Percentiles rank a stretch among this genome's conserved stretches.
Conservation (phyloP, 2,113 vertebrate species). For the Antechinus flavipes region DNA sequence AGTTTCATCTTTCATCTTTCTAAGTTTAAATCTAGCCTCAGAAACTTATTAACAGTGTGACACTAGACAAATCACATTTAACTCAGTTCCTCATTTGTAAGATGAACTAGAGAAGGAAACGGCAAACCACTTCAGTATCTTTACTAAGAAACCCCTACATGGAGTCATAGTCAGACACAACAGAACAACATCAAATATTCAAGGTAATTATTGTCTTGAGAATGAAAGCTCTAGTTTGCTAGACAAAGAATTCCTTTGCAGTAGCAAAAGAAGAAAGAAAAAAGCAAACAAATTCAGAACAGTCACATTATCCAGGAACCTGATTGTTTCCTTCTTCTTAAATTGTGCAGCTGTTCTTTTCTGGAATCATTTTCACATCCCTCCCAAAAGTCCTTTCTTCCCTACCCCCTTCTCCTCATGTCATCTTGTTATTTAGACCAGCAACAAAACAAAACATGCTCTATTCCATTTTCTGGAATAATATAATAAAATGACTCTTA, state of each 20-base stretch:
- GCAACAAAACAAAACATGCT: not conserved
- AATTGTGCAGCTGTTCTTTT: not conserved
- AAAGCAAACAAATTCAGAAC: not conserved
- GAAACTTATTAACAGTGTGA: not conserved
- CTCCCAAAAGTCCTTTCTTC: not conserved
- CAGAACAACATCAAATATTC: not conserved
- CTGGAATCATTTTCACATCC: not conserved
- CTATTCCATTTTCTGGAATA: conserved; percentile 1
- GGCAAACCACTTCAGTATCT: not conserved
- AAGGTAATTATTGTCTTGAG: not conserved
- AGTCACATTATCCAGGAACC: not conserved
- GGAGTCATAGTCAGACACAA: not conserved
- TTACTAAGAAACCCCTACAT: not conserved
- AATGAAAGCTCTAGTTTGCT: not conserved
- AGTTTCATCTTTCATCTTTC: not conserved
- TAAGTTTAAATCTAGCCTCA: not conserved
- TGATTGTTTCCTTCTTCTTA: not conserved
- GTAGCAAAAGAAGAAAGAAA: not conserved
- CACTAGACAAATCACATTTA: not conserved
- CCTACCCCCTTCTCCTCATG: not conserved
- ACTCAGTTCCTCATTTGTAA: not conserved
- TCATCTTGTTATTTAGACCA: conserved; percentile 29
- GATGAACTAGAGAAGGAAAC: not conserved
- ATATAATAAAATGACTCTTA: not conserved
- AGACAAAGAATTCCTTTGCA: not conserved